Evolutionary conservation across 2,888 invertebrate genomes (phyloP).

Genomic region (Drosophila nr. perissopoda): DNA sequence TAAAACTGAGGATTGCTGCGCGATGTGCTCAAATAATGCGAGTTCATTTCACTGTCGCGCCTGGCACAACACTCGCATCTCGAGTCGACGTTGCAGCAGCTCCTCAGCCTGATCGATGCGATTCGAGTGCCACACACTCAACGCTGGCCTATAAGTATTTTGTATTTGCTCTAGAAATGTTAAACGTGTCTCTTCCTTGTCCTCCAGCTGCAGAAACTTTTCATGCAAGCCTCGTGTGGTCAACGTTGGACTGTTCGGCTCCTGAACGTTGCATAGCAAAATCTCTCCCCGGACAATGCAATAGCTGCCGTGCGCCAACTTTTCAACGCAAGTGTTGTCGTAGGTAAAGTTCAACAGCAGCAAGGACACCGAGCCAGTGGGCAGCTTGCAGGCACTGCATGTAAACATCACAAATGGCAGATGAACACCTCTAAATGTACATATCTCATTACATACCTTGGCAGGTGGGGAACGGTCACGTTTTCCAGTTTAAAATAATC

Average conservation of each 20-base stretch:
- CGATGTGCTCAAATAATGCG: slow-evolving; percentile 63
- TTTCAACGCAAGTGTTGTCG: slow-evolving; percentile 26
- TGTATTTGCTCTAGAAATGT: slow-evolving; percentile 45
- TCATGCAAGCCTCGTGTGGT: slow-evolving; percentile 71
- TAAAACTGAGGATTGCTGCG: slow-evolving; percentile 66
- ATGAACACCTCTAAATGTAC: background rate
- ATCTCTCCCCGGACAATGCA: slow-evolving; percentile 80
- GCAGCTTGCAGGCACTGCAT: slow-evolving; percentile 68
- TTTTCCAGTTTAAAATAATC: slow-evolving; percentile 70
- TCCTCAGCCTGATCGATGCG: slow-evolving; percentile 69
- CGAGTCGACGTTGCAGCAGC: slow-evolving; percentile 73
- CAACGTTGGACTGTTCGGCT: slow-evolving; percentile 48
- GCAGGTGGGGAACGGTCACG: slow-evolving; percentile 72
- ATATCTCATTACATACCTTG: slow-evolving; percentile 53
- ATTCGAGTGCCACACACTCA: slow-evolving; percentile 65
- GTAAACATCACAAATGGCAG: background rate
- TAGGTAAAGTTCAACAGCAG: slow-evolving; percentile 64
- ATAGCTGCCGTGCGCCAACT: slow-evolving; percentile 55
- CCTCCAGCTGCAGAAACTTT: slow-evolving; percentile 26
- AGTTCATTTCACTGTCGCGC: slow-evolving; percentile 53
- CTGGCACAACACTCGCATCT: slow-evolving; percentile 67
- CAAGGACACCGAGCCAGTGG: slow-evolving; percentile 72
- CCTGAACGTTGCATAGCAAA: slow-evolving; percentile 65
- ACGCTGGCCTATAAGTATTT: slow-evolving; percentile 68
- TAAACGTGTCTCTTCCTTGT: slow-evolving; percentile 22